Evolutionary conservation across 2,113 vertebrate species (phyloP).

Genomic region (Hyperopisus bebe): DNA sequence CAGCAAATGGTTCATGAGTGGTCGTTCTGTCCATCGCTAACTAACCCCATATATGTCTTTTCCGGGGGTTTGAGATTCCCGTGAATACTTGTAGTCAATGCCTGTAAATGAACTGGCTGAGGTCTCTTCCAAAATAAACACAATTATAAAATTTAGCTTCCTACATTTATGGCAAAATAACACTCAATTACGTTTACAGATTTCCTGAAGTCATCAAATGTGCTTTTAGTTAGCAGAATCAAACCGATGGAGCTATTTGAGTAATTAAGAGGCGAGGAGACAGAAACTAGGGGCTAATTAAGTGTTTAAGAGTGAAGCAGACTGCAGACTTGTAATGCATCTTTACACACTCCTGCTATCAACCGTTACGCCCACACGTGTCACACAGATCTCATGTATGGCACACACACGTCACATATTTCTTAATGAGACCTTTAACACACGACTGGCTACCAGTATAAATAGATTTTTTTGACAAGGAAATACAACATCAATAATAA

Average conservation of each 20-base stretch:
- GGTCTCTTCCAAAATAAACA: neutral
- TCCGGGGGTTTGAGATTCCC: neutral
- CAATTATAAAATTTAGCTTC: neutral
- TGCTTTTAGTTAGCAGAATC: neutral
- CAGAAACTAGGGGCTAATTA: neutral
- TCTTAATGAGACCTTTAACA: neutral
- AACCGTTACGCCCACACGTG: neutral
- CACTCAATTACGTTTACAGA: neutral
- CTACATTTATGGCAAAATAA: neutral
- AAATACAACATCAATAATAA: neutral
- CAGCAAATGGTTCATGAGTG: neutral
- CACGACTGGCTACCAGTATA: neutral
- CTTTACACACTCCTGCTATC: neutral
- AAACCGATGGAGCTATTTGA: neutral
- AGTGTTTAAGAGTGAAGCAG: neutral
- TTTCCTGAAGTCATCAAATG: neutral
- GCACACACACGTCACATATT: neutral
- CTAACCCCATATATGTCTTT: neutral
- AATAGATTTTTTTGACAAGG: neutral
- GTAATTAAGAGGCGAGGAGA: neutral
- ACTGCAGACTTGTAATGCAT: neutral
- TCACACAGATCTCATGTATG: neutral
- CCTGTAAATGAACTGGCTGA: neutral
- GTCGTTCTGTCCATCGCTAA: neutral
- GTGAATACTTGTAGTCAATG: neutral